These are phyloP conservation scores for Eristalis pertinax DNA, from an alignment of 2,888 invertebrate genomes.

Conservation along the genomic window DNA sequence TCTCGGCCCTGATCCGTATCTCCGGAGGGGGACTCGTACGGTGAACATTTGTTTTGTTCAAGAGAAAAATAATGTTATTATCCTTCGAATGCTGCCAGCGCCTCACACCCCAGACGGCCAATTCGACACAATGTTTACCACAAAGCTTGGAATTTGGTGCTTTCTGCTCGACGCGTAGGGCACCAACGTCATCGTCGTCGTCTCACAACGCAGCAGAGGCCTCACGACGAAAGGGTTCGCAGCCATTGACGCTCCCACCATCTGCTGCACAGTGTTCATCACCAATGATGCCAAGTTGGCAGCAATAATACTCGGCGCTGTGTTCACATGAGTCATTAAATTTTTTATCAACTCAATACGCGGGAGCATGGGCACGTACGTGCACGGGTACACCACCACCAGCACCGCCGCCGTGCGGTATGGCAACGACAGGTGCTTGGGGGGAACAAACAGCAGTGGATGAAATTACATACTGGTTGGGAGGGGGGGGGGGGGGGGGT, in stretches of 20 bases:
- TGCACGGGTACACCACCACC: slow-evolving; percentile 12
- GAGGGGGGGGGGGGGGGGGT: neutral
- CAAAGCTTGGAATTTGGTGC: slow-evolving; percentile 50
- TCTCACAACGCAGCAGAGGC: no score
- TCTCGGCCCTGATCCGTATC: neutral
- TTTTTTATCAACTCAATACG: slow-evolving; percentile 55
- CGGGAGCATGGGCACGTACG: slow-evolving; percentile 34
- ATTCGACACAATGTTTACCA: neutral
- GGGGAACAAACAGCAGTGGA: no score
- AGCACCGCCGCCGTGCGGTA: neutral
- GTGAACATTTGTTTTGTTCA: slow-evolving; percentile 43
- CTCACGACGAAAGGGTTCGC: neutral
- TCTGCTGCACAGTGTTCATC: slow-evolving; percentile 44
- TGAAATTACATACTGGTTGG: no score
- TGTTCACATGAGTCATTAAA: slow-evolving; percentile 50
- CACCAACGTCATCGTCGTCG: no score
- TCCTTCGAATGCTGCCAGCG: slow-evolving; percentile 24
- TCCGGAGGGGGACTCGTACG: slow-evolving; percentile 22
- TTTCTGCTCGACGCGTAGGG: slow-evolving; percentile 10
- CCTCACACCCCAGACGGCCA: neutral
- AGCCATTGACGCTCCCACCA: slow-evolving; percentile 1
- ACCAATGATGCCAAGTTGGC: slow-evolving; percentile 58
- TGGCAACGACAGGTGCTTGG: neutral
- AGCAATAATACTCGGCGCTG: slow-evolving; percentile 15
- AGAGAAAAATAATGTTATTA: slow-evolving; percentile 58